Percentiles rank a stretch among this genome's conserved stretches.
These are phyloP conservation scores for Coranthus polyacanthus DNA, from an alignment of 2,797 vertebrate species.

Conservation along the genomic window DNA sequence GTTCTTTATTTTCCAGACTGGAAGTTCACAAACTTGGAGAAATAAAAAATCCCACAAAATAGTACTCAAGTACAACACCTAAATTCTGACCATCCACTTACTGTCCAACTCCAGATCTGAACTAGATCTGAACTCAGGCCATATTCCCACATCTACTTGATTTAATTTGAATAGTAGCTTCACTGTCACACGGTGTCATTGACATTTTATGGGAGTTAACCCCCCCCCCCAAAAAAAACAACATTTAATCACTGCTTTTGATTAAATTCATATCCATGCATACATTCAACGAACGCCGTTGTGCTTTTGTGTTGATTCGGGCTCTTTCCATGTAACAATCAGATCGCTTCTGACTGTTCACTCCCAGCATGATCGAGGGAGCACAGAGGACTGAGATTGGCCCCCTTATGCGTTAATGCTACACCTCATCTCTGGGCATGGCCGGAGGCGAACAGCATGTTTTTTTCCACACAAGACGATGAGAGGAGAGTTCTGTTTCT, in stretches of 20 bases:
- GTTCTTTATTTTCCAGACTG: too few relatives aligned
- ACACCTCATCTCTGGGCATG: slow-evolving; percentile 61
- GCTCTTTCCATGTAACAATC: slow-evolving; percentile 31
- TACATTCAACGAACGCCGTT: slow-evolving; percentile 25
- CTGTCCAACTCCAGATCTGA: too few relatives aligned
- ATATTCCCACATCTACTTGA: too few relatives aligned
- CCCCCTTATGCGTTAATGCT: slow-evolving; percentile 49
- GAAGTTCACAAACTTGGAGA: too few relatives aligned
- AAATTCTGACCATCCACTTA: too few relatives aligned
- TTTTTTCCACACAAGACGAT: slow-evolving; percentile 49
- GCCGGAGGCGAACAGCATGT: slow-evolving; percentile 49
- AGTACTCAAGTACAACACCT: too few relatives aligned
- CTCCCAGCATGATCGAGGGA: slow-evolving; percentile 22
- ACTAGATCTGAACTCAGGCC: too few relatives aligned
- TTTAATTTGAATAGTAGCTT: too few relatives aligned
- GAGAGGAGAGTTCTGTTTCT: slow-evolving; percentile 35
- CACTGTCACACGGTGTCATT: too few relatives aligned
- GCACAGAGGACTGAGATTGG: slow-evolving; percentile 36
- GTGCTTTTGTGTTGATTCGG: slow-evolving; percentile 31
- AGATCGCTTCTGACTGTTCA: slow-evolving; percentile 13
- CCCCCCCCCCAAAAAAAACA: slow-evolving; percentile 1
- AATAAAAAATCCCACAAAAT: too few relatives aligned
- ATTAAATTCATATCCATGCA: slow-evolving; percentile 13
- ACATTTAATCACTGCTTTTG: slow-evolving; percentile 25
- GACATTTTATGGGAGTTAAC: too few relatives aligned